Percentiles rank a stretch among this genome's conserved stretches.
Evolutionary conservation across 2,113 vertebrate genomes (phyloP).

Genomic region (Ptyas mucosa): DNA sequence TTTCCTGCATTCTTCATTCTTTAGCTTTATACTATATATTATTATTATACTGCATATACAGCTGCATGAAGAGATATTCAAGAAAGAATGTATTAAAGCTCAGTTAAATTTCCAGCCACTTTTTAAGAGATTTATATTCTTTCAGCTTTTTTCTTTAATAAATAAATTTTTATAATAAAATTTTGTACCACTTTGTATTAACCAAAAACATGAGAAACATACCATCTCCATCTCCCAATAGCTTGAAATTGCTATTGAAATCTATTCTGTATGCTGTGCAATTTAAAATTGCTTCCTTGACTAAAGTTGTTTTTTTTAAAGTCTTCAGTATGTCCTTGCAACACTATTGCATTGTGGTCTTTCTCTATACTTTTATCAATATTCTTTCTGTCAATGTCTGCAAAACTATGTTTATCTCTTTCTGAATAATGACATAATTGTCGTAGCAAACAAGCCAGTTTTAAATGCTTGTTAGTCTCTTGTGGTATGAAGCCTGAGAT

Average conservation of each 20-base stretch:
- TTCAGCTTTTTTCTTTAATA: conserved; percentile 1
- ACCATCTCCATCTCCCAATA: conserved; percentile 27
- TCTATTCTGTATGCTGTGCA: conserved; percentile 8
- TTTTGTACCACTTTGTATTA: conserved; percentile 31
- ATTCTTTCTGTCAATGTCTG: conserved; percentile 24
- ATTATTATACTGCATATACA: neutral
- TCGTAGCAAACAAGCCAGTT: conserved; percentile 32
- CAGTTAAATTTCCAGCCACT: conserved; percentile 17
- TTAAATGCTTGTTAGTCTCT: conserved; percentile 40
- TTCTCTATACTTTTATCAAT: conserved; percentile 19
- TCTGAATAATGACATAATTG: conserved; percentile 37
- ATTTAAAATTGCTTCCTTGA: conserved; percentile 35
- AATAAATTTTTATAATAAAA: too few relatives aligned
- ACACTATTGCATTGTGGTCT: conserved; percentile 32
- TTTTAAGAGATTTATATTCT: conserved; percentile 22
- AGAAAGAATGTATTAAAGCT: conserved; percentile 18
- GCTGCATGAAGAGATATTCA: conserved; percentile 23
- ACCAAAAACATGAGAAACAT: conserved; percentile 11
- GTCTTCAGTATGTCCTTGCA: conserved; percentile 1
- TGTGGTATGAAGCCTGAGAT: conserved; percentile 34
- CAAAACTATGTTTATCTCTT: conserved; percentile 42
- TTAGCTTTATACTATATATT: conserved; percentile 6
- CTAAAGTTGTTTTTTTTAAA: conserved; percentile 23
- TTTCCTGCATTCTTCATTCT: conserved; percentile 33
- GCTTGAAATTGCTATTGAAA: conserved; percentile 27